phyloP scores from a whole-genome alignment of 2,113 vertebrate species.

The Epinephelus moara region DNA sequence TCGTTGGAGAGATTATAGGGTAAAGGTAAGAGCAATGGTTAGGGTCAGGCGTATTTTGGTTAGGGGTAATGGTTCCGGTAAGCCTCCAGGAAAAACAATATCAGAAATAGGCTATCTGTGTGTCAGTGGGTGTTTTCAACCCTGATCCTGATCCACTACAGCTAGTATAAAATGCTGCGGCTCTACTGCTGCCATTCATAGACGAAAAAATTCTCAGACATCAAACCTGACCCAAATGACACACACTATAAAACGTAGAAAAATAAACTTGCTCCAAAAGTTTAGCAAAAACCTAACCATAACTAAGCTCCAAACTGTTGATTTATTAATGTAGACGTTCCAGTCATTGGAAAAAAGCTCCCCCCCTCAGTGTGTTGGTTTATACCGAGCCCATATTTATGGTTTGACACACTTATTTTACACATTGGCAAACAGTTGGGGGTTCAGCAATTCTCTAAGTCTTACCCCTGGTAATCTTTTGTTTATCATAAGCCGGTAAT shows the following conservation, averaged over 20 bases:
- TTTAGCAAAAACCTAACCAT: constrained; percentile 52
- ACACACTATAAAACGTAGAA: constrained; percentile 59
- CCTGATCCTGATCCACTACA: constrained; percentile 26
- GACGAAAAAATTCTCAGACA: constrained; percentile 17
- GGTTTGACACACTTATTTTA: constrained; percentile 63
- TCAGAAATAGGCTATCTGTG: constrained; percentile 27
- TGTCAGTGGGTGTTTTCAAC: constrained; percentile 20
- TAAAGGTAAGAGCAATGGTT: constrained; percentile 30
- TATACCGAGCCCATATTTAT: constrained; percentile 66
- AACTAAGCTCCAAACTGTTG: constrained; percentile 32
- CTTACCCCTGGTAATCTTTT: constrained; percentile 24
- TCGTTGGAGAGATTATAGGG: constrained; percentile 46
- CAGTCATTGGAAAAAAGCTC: constrained; percentile 53
- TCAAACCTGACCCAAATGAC: constrained; percentile 54
- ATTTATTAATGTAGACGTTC: constrained; percentile 71
- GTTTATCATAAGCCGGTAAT: constrained; percentile 24
- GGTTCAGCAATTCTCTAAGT: constrained; percentile 35
- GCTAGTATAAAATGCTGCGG: constrained; percentile 31
- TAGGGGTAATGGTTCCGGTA: constrained; percentile 27
- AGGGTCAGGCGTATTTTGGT: constrained; percentile 34
- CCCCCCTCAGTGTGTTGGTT: constrained; percentile 42
- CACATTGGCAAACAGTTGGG: constrained; percentile 45
- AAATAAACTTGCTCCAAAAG: constrained; percentile 58
- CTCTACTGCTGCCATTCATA: constrained; percentile 58
- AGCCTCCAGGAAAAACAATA: constrained; percentile 25